A percentile compares a stretch with the other conserved stretches of the same genome.
These are phyloP conservation scores for Cepaea hortensis DNA, from an alignment of 2,888 invertebrate species.

Conservation along the genomic window DNA sequence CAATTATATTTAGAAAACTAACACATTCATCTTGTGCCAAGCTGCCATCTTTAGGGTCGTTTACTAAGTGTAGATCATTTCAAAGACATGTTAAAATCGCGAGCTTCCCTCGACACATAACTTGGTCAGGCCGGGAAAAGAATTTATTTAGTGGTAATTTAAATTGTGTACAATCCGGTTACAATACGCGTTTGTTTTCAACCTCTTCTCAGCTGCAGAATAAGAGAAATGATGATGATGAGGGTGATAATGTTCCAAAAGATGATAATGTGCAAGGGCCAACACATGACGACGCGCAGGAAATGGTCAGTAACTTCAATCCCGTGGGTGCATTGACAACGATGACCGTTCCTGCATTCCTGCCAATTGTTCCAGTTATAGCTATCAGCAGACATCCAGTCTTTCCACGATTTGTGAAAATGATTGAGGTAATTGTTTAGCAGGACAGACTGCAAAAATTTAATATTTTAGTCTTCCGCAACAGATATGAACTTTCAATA, in stretches of 20 bases:
- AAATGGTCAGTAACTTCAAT: slow-evolving; percentile 30
- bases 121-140: neutral
- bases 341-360: slow-evolving; percentile 94
- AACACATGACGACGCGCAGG: slow-evolving; percentile 22
- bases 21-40: neutral
- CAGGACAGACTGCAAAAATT: neutral
- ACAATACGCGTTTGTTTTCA: slow-evolving; percentile 12
- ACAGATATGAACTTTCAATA: too few species aligned
- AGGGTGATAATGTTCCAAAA: neutral
- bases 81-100: slow-evolving; percentile 10
- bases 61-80: neutral
- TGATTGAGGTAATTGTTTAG: slow-evolving; percentile 86
- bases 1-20: neutral
- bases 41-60: neutral
- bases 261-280: neutral
- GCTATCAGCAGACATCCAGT: slow-evolving; percentile 95
- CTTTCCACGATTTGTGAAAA: slow-evolving; percentile 97
- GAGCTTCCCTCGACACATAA: neutral
- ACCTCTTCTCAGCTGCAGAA: slow-evolving; percentile 20
- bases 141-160: neutral
- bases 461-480: too few species aligned
- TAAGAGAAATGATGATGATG: slow-evolving; percentile 41
- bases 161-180: neutral
- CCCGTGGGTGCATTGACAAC: slow-evolving; percentile 83
- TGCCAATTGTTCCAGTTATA: slow-evolving; percentile 96